Base-by-base conservation (phyloP, 2,888 invertebrate genomes). In the Dromius quadrimaculatus region DNA sequence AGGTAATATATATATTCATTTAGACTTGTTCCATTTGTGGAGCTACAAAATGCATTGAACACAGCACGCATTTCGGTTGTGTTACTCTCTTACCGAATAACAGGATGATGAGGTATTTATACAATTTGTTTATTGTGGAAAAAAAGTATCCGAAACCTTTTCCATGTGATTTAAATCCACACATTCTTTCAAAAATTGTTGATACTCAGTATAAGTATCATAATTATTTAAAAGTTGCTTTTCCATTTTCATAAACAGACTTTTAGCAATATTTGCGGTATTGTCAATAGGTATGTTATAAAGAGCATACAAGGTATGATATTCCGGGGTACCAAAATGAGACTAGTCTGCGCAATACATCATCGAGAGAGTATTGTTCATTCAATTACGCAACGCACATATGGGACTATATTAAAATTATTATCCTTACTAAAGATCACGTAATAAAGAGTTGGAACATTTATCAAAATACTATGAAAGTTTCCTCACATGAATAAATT, bases 71-170 rank as follows among this genome's bases (percentile, higher is more conserved):
- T 13, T 41, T 41, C 17, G 1, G 15, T 41, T 4, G 41, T 41
- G 13, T 41, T 41, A 13, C 41, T 41, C 17, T 41, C 3, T 15
- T 5, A 6, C 1, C 41, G 41, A 41, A 41, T 41, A 4, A 8
- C 41, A 41, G 41, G 15, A 41, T 11, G 41, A 15, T 41, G 41
- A 41, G 41, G 41, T 41, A 41, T 41, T 15, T 41, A 15, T 4
- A 41, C 41, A 13, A 13, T 41, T 41, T 41, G 15, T 41, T 41
- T 41, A 13, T 3, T 13, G 13, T 41, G 41, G 17, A 41, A n/a
- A 11, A 41, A 11, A 41, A 41, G n/a, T 41, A 15, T 2, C 17
- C 41, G 8, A 2, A 5, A 13, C 5, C 17, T 41, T 41, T 41
- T 41, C 15, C 41, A 13, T 41, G 13, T 41, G 41, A 15, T 13